These are phyloP conservation scores for Lapara coniferarum DNA, from an alignment of 2,888 invertebrate genomes.

Conservation along the genomic window DNA sequence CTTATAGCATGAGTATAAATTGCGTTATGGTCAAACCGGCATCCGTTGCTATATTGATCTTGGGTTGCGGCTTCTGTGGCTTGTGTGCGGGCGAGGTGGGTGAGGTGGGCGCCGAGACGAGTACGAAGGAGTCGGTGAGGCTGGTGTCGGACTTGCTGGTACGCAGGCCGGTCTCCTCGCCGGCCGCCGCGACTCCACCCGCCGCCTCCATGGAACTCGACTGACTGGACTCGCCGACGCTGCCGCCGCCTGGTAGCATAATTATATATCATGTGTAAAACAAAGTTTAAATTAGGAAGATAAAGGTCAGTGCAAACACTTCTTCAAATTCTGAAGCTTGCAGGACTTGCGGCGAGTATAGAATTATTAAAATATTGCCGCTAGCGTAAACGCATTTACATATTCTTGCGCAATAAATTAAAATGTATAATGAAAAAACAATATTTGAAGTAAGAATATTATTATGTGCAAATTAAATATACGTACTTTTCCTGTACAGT, in stretches of 20 bases:
- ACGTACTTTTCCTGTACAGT: conserved; percentile 87
- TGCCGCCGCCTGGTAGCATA: conserved; percentile 79
- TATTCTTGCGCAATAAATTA: too few relatives aligned
- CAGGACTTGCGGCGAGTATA: too few relatives aligned
- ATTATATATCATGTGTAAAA: neutral
- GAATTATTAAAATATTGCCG: too few relatives aligned
- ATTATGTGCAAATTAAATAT: conserved; percentile 32
- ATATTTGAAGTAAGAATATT: too few relatives aligned
- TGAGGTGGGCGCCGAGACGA: conserved; percentile 85
- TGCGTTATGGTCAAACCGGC: conserved; percentile 49
- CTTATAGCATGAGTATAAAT: neutral
- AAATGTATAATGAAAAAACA: too few relatives aligned
- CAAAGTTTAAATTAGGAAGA: too few relatives aligned
- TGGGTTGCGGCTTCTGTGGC: conserved; percentile 36
- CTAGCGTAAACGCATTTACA: too few relatives aligned
- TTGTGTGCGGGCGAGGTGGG: conserved; percentile 42
- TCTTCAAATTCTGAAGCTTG: too few relatives aligned
- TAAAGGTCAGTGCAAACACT: too few relatives aligned
- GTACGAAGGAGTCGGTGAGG: conserved; percentile 94
- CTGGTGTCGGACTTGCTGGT: conserved; percentile 96
- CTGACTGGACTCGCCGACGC: conserved; percentile 76
- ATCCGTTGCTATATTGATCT: conserved; percentile 41
- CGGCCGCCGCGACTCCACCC: conserved; percentile 41
- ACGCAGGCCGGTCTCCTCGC: conserved; percentile 84
- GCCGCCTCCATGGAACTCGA: conserved; percentile 60